Base-by-base conservation (phyloP, 2,797 vertebrate species). In the Phalanger gymnotis region DNA sequence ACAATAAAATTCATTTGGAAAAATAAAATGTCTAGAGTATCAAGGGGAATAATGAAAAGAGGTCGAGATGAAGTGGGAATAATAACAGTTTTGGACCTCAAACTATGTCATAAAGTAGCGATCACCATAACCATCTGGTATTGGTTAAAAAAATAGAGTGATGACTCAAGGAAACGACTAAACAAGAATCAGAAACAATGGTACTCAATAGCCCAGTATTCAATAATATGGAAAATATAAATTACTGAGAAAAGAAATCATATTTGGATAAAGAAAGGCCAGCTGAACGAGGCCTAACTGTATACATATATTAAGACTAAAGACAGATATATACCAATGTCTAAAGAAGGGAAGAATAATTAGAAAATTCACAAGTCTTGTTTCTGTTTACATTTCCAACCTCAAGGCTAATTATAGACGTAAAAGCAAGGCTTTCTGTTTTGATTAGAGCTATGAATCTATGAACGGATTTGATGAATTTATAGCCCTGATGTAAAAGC, bases 401-500 rank as follows among this genome's bases (percentile, higher is more conserved):
- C 73, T 51, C 40, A 87, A 87, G 73, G 40, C 73, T 87, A 87
- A 87, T 87, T 87, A 47, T 51, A 28, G 73, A 25, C 40, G 47
- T 87, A 87, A 87, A 87, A 87, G 73, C 73, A 87, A 87, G 25
- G 73, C 73, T 87, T 87, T 87, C 73, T 87, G 73, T 87, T 87
- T 87, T 87, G 73, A 87, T 87, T 87, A 87, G 40, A 87, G 73
- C 73, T 47, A 87, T 87, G 40, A 87, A 87, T 87, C 10, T 10
- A 1, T 87, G 25, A 87, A 87, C 73, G 51, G 40, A 87, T 87
- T 87, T 87, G 73, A 87, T 87, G 73, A 87, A 87, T 87, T 51
- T 87, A 87, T 47, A 87, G 73, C 40, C 40, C 40, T 87, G 73
- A 87, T 51, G 73, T 87, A 51, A 87, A 87, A 87, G 73, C 40